These are phyloP conservation scores for Porites divaricata DNA, from an alignment of 92 coral and sea anemone genomes.

Conservation along the genomic window DNA sequence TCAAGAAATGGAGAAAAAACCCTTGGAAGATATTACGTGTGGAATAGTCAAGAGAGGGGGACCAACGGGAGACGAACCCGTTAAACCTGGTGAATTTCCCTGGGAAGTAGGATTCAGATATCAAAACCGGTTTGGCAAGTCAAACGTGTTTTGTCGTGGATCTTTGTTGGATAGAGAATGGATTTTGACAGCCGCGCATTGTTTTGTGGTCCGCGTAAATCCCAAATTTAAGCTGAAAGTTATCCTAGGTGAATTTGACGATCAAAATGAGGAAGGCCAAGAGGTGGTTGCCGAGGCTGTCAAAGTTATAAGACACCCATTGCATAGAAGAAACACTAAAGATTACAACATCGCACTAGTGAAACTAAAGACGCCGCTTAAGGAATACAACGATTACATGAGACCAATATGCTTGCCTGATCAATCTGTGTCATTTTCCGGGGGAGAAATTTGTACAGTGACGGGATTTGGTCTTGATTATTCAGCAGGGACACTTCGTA, in stretches of 20 bases:
- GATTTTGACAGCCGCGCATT: conserved; percentile 67
- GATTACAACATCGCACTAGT: conserved; percentile 60
- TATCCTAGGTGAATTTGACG: conserved; percentile 58
- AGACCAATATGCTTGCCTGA: conserved; percentile 66
- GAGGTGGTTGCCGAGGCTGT: conserved; percentile 52
- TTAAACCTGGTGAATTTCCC: conserved; percentile 39
- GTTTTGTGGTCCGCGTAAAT: conserved; percentile 44
- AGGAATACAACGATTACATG: conserved; percentile 43
- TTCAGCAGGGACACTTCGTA: conserved; percentile 12
- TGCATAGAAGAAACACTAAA: conserved; percentile 24
- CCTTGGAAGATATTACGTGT: conserved; percentile 40
- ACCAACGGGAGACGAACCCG: conserved; percentile 34
- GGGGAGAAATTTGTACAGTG: conserved; percentile 54
- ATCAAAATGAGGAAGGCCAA: conserved; percentile 36
- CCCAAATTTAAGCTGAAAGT: conserved; percentile 27
- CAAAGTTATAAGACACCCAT: conserved; percentile 42
- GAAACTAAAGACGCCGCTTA: conserved; percentile 51
- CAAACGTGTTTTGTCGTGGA: conserved; percentile 66
- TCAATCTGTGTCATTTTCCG: conserved; percentile 15
- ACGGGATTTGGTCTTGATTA: conserved; percentile 47
- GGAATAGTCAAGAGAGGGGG: conserved; percentile 38
- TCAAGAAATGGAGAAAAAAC: conserved; percentile 22
- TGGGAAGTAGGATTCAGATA: conserved; percentile 47
- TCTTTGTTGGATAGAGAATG: conserved; percentile 62
- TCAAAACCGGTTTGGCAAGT: conserved; percentile 15